phyloP scores from a whole-genome alignment of 2,888 invertebrate species.

The Zygogramma bicolorata region DNA sequence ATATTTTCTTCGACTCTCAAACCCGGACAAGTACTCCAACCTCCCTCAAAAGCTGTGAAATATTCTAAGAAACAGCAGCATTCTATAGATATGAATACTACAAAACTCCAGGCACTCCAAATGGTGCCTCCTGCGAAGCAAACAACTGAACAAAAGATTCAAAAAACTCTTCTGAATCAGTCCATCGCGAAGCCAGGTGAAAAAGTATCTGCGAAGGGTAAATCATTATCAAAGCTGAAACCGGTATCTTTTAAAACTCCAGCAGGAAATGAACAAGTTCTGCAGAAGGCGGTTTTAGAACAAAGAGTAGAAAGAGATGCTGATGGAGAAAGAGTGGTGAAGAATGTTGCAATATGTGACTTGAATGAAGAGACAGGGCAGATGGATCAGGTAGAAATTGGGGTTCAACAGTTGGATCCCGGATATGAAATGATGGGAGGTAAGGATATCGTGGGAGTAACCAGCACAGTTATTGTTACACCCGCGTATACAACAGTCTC shows the following conservation, averaged over 20 bases:
- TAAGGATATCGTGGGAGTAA: conserved; percentile 41
- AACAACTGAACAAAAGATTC: not conserved
- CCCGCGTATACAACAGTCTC: conserved; percentile 30
- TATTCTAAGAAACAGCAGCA: conserved; percentile 1
- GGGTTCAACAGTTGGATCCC: conserved; percentile 25
- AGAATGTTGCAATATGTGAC: conserved; percentile 49
- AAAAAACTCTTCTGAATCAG: conserved; percentile 19
- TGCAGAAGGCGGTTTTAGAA: conserved; percentile 55
- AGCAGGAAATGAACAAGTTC: conserved; percentile 52
- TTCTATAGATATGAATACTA: not conserved
- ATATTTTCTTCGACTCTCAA: not conserved
- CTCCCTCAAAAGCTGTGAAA: not conserved
- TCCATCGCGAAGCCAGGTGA: conserved; percentile 25
- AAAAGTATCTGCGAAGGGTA: conserved; percentile 38
- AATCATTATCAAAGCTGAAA: conserved; percentile 9
- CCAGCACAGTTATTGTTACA: conserved; percentile 45
- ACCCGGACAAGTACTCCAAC: not conserved
- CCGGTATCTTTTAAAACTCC: conserved; percentile 48
- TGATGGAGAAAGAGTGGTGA: conserved; percentile 50
- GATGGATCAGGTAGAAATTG: conserved; percentile 26
- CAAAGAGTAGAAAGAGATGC: conserved; percentile 55
- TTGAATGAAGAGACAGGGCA: conserved; percentile 37
- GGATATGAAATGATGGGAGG: conserved; percentile 17
- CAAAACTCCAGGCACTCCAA: not conserved
- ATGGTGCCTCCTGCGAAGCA: not conserved